A percentile compares a stretch with the other conserved stretches of the same genome.
phyloP scores from a whole-genome alignment of 2,888 invertebrate species.

The Plagodis dolabraria region DNA sequence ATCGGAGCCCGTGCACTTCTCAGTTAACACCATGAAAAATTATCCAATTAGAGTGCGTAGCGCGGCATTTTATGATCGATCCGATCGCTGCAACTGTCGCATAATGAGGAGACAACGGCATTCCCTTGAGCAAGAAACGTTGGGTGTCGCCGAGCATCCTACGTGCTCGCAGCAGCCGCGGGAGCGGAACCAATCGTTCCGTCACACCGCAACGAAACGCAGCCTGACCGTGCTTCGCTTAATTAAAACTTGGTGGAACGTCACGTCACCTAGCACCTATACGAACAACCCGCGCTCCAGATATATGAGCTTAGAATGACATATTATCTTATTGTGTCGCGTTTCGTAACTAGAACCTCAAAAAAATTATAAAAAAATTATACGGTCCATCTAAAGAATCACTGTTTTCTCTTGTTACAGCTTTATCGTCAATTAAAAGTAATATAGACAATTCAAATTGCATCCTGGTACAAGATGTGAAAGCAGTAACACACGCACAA shows the following conservation, averaged over 20 bases:
- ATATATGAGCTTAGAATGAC: conserved; percentile 62
- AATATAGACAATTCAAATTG: conserved; percentile 95
- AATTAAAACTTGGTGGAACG: conserved; percentile 80
- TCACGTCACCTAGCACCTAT: conserved; percentile 61
- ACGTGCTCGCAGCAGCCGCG: conserved; percentile 66
- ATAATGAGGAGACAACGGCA: conserved; percentile 77
- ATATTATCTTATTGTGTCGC: conserved; percentile 67
- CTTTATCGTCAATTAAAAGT: conserved; percentile 95
- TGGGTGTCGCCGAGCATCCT: conserved; percentile 75
- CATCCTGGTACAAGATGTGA: conserved; percentile 95
- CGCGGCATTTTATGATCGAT: conserved; percentile 70
- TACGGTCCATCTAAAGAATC: conserved; percentile 19
- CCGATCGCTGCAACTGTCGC: conserved; percentile 69
- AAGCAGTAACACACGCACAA: conserved; percentile 94
- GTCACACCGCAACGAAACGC: conserved; percentile 77
- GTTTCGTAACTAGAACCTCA: conserved; percentile 64
- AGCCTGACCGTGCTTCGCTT: conserved; percentile 71
- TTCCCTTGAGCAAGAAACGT: conserved; percentile 70
- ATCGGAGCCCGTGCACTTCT: conserved; percentile 61
- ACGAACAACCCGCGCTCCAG: conserved; percentile 50
- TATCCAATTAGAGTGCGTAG: conserved; percentile 73
- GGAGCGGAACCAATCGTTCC: conserved; percentile 76
- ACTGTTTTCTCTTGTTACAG: conserved; percentile 85
- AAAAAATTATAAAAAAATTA: too few relatives aligned
- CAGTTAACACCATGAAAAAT: conserved; percentile 67